Percentiles rank a stretch among this genome's conserved stretches.
Conservation (phyloP, 2,888 invertebrate genomes). For the Tenthredo mesomela region DNA sequence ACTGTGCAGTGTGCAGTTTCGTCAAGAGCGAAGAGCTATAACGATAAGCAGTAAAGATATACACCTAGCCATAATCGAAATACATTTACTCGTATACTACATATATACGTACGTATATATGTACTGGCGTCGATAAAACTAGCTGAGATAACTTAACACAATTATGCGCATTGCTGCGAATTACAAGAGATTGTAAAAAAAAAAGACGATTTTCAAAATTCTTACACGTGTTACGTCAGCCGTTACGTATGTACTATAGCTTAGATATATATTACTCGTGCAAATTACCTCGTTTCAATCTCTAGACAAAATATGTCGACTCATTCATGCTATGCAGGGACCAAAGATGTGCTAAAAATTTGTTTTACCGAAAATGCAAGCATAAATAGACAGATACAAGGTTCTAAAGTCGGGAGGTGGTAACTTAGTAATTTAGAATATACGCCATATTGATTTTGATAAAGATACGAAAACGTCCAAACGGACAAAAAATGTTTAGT, state of each 20-base stretch:
- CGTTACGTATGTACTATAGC: background rate
- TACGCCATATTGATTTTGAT: conserved; percentile 14
- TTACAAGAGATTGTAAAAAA: background rate
- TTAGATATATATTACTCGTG: background rate
- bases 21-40: conserved; percentile 4
- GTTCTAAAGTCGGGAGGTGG: conserved; percentile 9
- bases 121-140: conserved; percentile 14
- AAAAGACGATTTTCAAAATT: background rate
- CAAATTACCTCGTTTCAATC: background rate
- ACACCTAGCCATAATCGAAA: conserved; percentile 35
- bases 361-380: background rate
- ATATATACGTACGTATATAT: background rate
- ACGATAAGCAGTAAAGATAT: conserved; percentile 43
- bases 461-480: no score
- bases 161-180: conserved; percentile 7
- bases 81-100: conserved; percentile 7
- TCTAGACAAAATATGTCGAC: background rate
- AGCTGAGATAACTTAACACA: background rate
- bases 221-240: background rate
- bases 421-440: background rate
- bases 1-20: conserved; percentile 15
- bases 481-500: background rate
- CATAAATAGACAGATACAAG: background rate
- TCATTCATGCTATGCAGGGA: background rate
- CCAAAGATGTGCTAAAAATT: background rate